Percentiles rank a stretch among this genome's conserved stretches.
Conservation (phyloP, 2,113 vertebrate genomes). For the Sebastes fasciatus region DNA sequence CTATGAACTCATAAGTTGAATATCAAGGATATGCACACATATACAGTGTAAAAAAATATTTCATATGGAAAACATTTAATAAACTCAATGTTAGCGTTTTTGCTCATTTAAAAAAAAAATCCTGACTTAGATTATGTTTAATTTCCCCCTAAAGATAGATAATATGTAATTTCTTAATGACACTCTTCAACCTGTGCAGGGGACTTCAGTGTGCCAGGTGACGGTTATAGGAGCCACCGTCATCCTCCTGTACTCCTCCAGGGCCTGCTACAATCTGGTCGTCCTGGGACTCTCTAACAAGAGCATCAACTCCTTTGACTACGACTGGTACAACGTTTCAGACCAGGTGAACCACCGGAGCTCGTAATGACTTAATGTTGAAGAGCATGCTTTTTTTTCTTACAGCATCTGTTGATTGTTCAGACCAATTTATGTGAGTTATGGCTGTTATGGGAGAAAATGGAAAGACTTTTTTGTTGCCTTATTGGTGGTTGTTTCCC, state of each 20-base stretch:
- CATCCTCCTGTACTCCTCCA: constrained; percentile 92
- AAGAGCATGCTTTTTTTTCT: neutral
- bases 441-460: neutral
- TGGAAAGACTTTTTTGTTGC: neutral
- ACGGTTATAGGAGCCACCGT: constrained; percentile 91
- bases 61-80: too few relatives aligned
- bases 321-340: constrained; percentile 99
- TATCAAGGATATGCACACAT: too few relatives aligned
- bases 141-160: neutral
- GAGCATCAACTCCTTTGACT: constrained; percentile 93
- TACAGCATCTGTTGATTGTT: neutral
- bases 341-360: constrained; percentile 88
- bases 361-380: neutral
- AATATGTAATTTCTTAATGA: neutral
- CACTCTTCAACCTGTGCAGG: constrained; percentile 79
- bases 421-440: neutral
- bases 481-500: neutral
- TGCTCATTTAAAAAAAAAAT: too few relatives aligned
- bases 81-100: too few relatives aligned
- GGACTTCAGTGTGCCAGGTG: constrained; percentile 96
- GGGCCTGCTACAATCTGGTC: constrained; percentile 97
- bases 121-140: too few relatives aligned
- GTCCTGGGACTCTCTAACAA: constrained; percentile 91
- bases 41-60: too few relatives aligned
- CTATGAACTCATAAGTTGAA: too few relatives aligned